Evolutionary conservation across 2,888 invertebrate species (phyloP).

Genomic region (Drosophila monieri): DNA sequence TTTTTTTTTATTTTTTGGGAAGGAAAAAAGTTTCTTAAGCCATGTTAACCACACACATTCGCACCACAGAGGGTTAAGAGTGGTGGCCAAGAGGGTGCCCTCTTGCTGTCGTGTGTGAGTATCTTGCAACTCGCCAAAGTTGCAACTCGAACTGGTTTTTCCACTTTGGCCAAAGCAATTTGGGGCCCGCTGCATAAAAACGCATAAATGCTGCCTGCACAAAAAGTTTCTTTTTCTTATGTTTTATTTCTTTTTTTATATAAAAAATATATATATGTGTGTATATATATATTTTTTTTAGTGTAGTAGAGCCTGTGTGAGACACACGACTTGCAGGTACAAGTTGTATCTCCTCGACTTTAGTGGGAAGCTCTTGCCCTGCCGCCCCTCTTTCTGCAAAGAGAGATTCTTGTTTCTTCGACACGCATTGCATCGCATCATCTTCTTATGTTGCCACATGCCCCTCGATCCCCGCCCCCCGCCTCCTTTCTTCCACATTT

Average conservation of each 20-base stretch:
- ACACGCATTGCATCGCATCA: slow-evolving; percentile 8
- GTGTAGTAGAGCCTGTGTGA: background rate
- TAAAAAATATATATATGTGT: background rate
- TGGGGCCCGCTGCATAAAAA: slow-evolving; percentile 61
- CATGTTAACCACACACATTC: slow-evolving; percentile 79
- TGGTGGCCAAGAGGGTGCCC: too few relatives aligned
- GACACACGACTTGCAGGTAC: slow-evolving; percentile 50
- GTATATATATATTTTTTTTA: too few relatives aligned
- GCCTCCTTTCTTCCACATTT: background rate
- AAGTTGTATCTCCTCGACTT: slow-evolving; percentile 42
- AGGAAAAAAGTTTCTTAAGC: slow-evolving; percentile 76
- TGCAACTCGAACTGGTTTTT: slow-evolving; percentile 74
- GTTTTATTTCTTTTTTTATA: background rate
- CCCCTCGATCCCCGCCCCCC: background rate
- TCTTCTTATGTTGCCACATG: background rate
- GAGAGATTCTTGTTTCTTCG: slow-evolving; percentile 4
- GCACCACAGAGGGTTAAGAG: slow-evolving; percentile 42
- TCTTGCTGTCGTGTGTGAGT: slow-evolving; percentile 41
- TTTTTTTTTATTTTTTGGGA: slow-evolving; percentile 17
- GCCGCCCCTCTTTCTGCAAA: slow-evolving; percentile 4
- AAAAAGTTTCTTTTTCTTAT: slow-evolving; percentile 47
- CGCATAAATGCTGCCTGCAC: slow-evolving; percentile 44
- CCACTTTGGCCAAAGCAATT: slow-evolving; percentile 80
- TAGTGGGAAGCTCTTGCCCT: slow-evolving; percentile 11
- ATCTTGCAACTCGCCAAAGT: slow-evolving; percentile 59